Conservation (phyloP, 2,113 vertebrate species). For the Catharus minimus region DNA sequence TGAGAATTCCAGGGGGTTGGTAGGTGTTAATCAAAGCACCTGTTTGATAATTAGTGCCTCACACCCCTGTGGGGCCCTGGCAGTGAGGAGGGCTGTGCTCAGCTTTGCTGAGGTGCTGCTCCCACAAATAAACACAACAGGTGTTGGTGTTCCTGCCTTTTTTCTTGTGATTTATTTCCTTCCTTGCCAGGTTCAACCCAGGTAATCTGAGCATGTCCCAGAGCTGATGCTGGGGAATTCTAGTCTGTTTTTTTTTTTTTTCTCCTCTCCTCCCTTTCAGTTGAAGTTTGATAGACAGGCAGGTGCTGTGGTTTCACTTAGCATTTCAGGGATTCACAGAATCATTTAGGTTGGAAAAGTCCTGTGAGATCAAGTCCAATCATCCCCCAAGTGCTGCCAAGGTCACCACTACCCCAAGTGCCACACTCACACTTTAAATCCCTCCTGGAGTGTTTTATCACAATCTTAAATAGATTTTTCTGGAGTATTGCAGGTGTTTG, state of each 20-base stretch:
- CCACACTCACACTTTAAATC: not conserved
- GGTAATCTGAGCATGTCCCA: not conserved
- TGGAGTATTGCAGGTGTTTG: not conserved
- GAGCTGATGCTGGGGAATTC: not conserved
- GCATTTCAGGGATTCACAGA: not conserved
- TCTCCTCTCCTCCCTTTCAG: too few relatives aligned
- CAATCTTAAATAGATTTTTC: not conserved
- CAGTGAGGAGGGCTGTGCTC: not conserved
- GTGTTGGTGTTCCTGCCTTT: not conserved
- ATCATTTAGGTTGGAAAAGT: not conserved
- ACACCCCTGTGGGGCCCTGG: not conserved
- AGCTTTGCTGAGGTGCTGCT: not conserved
- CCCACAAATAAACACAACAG: not conserved
- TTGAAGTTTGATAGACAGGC: not conserved
- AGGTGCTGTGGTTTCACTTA: not conserved
- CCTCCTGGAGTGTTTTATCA: not conserved
- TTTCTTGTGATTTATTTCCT: not conserved
- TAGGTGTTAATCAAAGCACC: rapidly evolving
- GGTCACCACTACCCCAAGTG: not conserved
- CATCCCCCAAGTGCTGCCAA: not conserved
- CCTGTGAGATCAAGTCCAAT: not conserved
- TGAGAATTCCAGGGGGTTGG: not conserved
- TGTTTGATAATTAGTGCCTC: not conserved
- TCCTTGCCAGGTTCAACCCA: not conserved
- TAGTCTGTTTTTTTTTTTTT: not conserved